Evolutionary conservation across 2,888 invertebrate genomes (phyloP).

Genomic region (Arge pagana): DNA sequence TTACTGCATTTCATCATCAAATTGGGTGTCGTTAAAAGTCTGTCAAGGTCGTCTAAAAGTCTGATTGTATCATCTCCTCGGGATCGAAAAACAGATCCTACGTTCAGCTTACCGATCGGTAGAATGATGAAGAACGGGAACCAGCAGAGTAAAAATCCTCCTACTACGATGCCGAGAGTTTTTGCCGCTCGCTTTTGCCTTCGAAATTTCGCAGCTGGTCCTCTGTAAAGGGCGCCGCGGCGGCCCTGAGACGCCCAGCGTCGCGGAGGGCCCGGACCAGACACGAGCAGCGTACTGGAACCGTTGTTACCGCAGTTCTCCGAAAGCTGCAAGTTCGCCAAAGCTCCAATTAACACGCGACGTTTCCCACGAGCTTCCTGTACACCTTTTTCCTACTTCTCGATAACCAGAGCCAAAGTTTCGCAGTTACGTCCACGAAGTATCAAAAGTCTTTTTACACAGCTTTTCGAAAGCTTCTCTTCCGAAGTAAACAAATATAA

Average conservation of each 20-base stretch:
- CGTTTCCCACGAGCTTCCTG: too few relatives aligned
- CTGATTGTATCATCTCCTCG: too few relatives aligned
- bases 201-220: conserved; percentile 60
- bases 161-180: conserved; percentile 69
- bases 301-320: conserved; percentile 35
- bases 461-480: too few relatives aligned
- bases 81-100: neutral
- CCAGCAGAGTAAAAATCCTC: conserved; percentile 70
- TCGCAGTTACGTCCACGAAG: too few relatives aligned
- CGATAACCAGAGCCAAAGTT: too few relatives aligned
- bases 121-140: conserved; percentile 71
- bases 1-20: too few relatives aligned
- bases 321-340: conserved; percentile 14
- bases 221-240: conserved; percentile 26
- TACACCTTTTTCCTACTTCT: too few relatives aligned
- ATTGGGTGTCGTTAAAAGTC: too few relatives aligned
- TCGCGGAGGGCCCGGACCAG: conserved; percentile 32
- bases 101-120: conserved; percentile 63
- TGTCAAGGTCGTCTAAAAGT: too few relatives aligned
- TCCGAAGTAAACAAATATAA: too few relatives aligned
- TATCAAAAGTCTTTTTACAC: too few relatives aligned
- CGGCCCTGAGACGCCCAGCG: conserved; percentile 23
- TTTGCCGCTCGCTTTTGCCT: conserved; percentile 70
- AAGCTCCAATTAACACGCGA: too few relatives aligned
- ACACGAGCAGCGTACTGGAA: conserved; percentile 26